These are phyloP conservation scores for Archegozetes longisetosus DNA, from an alignment of 1,140 invertebrate species.

Conservation along the genomic window DNA sequence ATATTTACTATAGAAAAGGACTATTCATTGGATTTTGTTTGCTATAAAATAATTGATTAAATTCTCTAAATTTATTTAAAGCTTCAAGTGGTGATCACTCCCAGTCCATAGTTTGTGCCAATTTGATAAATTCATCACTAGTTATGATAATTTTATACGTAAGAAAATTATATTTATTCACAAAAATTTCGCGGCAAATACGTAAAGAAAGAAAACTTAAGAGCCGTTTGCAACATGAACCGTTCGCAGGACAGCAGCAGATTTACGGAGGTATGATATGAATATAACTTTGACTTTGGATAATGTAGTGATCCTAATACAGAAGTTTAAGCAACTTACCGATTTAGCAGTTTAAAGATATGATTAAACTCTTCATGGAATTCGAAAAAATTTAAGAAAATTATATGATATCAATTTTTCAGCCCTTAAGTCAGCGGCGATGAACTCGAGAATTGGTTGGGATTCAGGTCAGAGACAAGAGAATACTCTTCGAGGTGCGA, in stretches of 20 bases:
- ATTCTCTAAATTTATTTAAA: no score
- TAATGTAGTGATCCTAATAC: no score
- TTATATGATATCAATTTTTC: not conserved
- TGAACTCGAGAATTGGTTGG: not conserved
- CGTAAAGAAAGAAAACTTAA: conserved; percentile 8
- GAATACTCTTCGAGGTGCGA: not conserved
- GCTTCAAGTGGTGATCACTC: not conserved
- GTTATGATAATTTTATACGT: conserved; percentile 29
- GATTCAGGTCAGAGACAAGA: not conserved
- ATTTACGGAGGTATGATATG: conserved; percentile 13
- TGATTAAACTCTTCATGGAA: no score
- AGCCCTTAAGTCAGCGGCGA: not conserved
- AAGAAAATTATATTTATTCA: conserved; percentile 30
- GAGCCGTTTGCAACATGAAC: conserved; percentile 5
- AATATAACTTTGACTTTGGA: no score
- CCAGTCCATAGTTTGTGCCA: conserved; percentile 26
- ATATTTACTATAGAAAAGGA: no score
- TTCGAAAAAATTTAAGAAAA: no score
- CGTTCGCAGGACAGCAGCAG: conserved; percentile 10
- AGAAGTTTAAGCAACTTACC: no score
- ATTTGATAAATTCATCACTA: conserved; percentile 28
- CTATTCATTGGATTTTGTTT: no score
- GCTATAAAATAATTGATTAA: no score
- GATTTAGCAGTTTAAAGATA: no score
- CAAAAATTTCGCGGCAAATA: conserved; percentile 19